Evolutionary conservation across 2,113 vertebrate species (phyloP).

Genomic region (Apistogramma diplotaenia): DNA sequence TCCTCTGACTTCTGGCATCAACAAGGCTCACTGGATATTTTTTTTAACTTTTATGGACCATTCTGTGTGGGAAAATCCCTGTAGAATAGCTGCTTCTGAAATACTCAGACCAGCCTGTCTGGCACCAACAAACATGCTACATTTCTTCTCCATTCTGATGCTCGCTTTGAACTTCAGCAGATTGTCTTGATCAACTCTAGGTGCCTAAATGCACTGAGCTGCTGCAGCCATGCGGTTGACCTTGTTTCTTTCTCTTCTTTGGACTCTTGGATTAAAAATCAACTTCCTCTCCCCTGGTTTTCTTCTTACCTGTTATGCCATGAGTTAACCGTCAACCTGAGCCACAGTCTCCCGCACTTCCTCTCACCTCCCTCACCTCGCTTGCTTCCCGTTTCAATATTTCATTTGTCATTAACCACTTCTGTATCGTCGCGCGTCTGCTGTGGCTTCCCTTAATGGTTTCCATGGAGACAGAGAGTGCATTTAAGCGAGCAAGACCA

Average conservation of each 20-base stretch:
- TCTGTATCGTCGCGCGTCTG: constrained; percentile 42
- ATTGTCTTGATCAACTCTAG: background rate
- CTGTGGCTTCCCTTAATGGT: constrained; percentile 39
- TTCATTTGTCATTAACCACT: constrained; percentile 48
- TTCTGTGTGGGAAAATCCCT: background rate
- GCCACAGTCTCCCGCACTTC: constrained; percentile 49
- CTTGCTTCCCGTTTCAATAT: constrained; percentile 55
- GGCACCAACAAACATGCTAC: background rate
- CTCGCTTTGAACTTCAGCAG: background rate
- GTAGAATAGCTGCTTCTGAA: background rate
- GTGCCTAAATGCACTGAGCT: background rate
- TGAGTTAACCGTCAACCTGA: constrained; percentile 32
- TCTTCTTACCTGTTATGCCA: constrained; percentile 11
- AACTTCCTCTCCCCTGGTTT: background rate
- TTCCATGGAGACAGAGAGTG: constrained; percentile 32
- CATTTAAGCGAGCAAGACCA: constrained; percentile 11
- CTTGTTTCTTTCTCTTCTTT: background rate
- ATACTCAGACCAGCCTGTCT: background rate
- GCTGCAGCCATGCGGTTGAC: background rate
- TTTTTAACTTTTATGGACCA: background rate
- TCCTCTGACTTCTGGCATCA: background rate
- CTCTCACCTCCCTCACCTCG: constrained; percentile 2
- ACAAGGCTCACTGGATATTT: background rate
- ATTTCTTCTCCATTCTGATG: background rate
- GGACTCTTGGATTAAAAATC: background rate